Evolutionary conservation across 2,797 vertebrate species (phyloP), one percentile per base, ranked within the genome.

Genomic region (Pseudomugil gertrudae): DNA sequence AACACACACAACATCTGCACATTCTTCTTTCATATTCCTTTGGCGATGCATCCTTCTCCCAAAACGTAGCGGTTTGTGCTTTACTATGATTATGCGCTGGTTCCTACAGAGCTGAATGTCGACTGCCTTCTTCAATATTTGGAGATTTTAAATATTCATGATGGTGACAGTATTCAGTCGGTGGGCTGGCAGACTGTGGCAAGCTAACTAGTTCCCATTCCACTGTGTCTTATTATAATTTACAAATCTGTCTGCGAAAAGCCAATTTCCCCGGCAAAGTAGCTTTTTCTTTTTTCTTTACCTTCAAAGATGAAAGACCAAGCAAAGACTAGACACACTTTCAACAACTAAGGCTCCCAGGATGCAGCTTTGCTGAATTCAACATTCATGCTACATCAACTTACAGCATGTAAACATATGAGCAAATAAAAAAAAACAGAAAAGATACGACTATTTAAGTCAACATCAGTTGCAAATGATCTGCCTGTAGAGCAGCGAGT

Each of bases 191-290:
- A 86, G 80, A 78, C 78, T 84, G 83, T 56, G 82, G 83, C 73
- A 80, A 79, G 78, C 85, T 78, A 87, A 90, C 80, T 76, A 85
- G 79, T 80, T 85, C 76, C 84, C 76, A 83, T 83, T 80, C 78
- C 53, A 69, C 80, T 67, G 72, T 81, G 74, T 88, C 87, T 85
- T 90, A 91, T 92, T 90, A 89, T 85, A 87, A 86, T 90, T 89
- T 87, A 92, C 87, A 92, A 83, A 93, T 90, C 87, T 82, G 84
- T 75, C 90, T 91, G 91, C 89, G 88, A 90, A 91, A 81, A 76
- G 76, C 87, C 75, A 70, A 85, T 92, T 92, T 92, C 88, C 88
- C 84, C 91, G 90, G 86, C 89, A 92, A 93, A 93, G 84, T 84
- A 90, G 89, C 78, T 87, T 86, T 84, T 85, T 88, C 87, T 80